These are phyloP conservation scores for Lagopus leucura DNA, from an alignment of 2,113 vertebrate genomes.

Conservation along the genomic window DNA sequence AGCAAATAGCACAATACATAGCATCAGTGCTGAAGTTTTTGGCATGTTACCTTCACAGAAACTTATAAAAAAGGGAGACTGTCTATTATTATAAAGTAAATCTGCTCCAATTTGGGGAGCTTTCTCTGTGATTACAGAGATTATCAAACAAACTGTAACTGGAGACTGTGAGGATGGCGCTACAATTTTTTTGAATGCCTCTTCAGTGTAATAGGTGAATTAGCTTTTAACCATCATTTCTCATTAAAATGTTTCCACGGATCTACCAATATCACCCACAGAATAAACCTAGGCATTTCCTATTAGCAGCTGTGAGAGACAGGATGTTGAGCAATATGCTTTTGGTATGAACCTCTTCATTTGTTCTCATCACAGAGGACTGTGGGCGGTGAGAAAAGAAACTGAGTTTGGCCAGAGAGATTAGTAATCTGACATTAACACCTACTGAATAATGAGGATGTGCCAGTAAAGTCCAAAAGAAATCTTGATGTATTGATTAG, in stretches of 20 bases:
- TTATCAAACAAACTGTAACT: slow-evolving; percentile 6
- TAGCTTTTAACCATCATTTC: neutral
- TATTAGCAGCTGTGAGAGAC: neutral
- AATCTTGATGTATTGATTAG: neutral
- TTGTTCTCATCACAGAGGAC: neutral
- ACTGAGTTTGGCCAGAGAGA: neutral
- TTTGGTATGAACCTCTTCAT: neutral
- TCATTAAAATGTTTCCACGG: neutral
- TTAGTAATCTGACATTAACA: neutral
- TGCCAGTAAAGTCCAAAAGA: neutral
- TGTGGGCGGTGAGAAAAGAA: neutral
- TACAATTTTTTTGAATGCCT: neutral
- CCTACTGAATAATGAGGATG: neutral
- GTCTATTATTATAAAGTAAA: neutral
- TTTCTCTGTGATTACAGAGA: neutral
- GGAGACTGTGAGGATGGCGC: neutral
- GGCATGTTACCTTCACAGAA: neutral
- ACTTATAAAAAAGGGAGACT: neutral
- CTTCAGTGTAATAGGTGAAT: neutral
- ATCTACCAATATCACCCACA: neutral
- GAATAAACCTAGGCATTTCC: neutral
- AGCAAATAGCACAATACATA: neutral
- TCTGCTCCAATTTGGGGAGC: neutral
- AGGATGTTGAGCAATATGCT: neutral
- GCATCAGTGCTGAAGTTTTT: neutral